Conservation (phyloP, 2,797 vertebrate genomes). For the Sciurus carolinensis region DNA sequence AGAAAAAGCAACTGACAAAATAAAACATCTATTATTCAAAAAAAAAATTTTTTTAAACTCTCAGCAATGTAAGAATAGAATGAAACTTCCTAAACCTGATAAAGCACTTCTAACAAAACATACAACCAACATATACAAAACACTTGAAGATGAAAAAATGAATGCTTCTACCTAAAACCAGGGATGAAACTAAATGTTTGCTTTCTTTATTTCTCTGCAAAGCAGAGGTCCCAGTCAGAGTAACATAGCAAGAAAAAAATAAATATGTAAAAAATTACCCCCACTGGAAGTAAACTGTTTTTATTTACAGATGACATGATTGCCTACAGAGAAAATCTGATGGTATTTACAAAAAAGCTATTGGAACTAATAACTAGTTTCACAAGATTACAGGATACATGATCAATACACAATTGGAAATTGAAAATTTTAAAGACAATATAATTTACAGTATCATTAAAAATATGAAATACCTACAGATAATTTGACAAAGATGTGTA, state of each 20-base stretch:
- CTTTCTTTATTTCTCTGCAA: background rate
- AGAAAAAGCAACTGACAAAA: slow-evolving; percentile 52
- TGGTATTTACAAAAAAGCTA: background rate
- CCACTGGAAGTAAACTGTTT: background rate
- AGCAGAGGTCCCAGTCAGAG: background rate
- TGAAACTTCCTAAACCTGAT: slow-evolving; percentile 9
- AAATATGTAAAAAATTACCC: background rate
- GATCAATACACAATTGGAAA: background rate
- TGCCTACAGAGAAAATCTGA: slow-evolving; percentile 16
- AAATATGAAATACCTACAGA: slow-evolving; percentile 1
- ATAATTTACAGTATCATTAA: background rate
- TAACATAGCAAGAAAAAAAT: background rate
- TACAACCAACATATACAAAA: background rate
- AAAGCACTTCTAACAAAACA: slow-evolving; percentile 1
- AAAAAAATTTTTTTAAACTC: background rate
- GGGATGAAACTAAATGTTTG: background rate
- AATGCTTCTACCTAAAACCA: background rate
- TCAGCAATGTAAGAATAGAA: slow-evolving; percentile 37
- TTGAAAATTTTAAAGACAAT: background rate
- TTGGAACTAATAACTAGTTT: background rate
- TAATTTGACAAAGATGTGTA: background rate
- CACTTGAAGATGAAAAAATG: background rate
- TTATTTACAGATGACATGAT: slow-evolving; percentile 33
- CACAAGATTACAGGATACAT: background rate
- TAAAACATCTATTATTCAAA: background rate